Base-by-base conservation (phyloP, 30 jellyfish, hydroid and myxozoan genomes). In the Sanderia malayensis region DNA sequence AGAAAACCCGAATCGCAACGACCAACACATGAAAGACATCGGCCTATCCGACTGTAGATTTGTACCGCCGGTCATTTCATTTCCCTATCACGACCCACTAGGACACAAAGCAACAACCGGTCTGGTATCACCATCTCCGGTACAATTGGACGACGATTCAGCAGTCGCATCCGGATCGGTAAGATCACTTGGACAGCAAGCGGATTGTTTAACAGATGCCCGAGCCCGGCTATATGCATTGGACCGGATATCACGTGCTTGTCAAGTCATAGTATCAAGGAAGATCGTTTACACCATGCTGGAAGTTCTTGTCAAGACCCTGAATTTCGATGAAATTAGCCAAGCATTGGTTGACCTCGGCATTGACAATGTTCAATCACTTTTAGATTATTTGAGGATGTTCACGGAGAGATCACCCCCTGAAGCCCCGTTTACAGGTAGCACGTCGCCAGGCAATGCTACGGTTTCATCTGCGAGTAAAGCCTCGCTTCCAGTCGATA, bases 341-440 rank as follows among this genome's bases (percentile, higher is more conserved):
- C 10, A 17, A 32, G 93, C 96, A 11, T 70, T 86, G 58, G 67
- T 44, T 34, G 92, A 86, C 41, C 83, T 86, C 32, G 91, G 80
- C 19, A 47, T 86, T n/a, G 75, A 62, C 44, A 66, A 76, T 28
- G 82, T 86, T 7, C 81, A 76, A 19, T 15, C 18, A 3, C 64
- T 49, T 11, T 24, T 76, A 18, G 87, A 76, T 29, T 76, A 52
- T 32, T 27, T 76, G 79, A 29, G 44, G 47, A 63, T 76, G 11
- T 19, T 4, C 27, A 4, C 7, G 8, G 6, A 19, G 18, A 49
- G 24, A 4, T 9, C 23, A 4, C 7, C 64, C 27, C n/a, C n/a
- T n/a, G n/a, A n/a, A n/a, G n/a, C n/a, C n/a, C n/a, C n/a, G n/a
- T n/a, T n/a, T n/a, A n/a, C n/a, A n/a, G n/a, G n/a, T n/a, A 49